Conservation (phyloP, 2,888 invertebrate species). For the Meiosimyza decipiens region DNA sequence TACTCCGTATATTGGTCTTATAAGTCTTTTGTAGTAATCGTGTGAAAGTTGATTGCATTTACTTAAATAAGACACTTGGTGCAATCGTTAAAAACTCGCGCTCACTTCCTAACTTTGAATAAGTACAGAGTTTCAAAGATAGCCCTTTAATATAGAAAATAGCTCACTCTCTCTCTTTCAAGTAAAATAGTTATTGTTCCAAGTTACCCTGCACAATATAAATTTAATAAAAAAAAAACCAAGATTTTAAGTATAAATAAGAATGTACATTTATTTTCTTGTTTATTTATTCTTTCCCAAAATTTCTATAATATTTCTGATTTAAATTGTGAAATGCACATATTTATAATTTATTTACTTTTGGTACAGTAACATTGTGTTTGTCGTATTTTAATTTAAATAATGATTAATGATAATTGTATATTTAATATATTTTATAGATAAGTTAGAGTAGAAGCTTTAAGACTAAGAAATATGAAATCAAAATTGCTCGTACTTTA, state of each 20-base stretch:
- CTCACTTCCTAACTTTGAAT: no score
- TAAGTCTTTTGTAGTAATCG: no score
- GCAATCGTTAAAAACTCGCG: no score
- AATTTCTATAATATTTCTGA: not conserved
- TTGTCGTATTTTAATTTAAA: constrained; percentile 4
- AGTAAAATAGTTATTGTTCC: no score
- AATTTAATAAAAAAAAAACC: not conserved
- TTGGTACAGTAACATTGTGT: constrained; percentile 1
- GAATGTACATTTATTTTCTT: constrained; percentile 48
- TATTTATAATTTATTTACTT: not conserved
- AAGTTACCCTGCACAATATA: no score
- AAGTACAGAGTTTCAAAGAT: no score
- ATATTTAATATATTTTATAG: constrained; percentile 1
- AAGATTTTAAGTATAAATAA: constrained; percentile 42
- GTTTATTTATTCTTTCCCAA: constrained; percentile 12
- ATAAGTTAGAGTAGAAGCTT: constrained; percentile 8
- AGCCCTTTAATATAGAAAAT: no score
- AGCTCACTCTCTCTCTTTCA: no score
- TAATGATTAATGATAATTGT: constrained; percentile 3
- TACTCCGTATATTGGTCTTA: no score
- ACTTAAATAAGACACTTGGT: no score
- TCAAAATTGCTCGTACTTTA: not conserved
- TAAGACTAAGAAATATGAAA: not conserved
- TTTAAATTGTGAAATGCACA: constrained; percentile 10
- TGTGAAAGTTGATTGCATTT: no score